Percentiles rank a stretch among this genome's conserved stretches.
phyloP scores from a whole-genome alignment of 1,140 invertebrate species.

The Brevipalpus yothersi region DNA sequence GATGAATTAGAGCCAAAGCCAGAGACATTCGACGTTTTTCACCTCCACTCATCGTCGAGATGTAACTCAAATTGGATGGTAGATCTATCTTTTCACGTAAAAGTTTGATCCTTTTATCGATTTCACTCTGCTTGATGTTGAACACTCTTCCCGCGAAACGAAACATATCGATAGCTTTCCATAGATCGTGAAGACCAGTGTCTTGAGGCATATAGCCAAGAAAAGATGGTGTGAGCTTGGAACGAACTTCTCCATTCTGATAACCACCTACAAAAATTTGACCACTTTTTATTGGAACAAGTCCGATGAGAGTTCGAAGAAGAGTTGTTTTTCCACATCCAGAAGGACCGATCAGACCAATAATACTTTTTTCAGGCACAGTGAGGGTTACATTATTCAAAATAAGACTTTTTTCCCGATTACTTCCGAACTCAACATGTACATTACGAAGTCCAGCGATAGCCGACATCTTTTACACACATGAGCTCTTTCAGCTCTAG shows the following conservation, averaged over 20 bases:
- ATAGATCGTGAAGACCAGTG: conserved; percentile 4
- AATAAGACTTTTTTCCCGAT: too few relatives aligned
- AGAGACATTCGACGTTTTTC: neutral
- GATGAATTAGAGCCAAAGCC: neutral
- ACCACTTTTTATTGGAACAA: neutral
- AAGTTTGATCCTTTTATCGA: neutral
- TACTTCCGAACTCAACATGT: too few relatives aligned
- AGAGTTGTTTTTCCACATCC: neutral
- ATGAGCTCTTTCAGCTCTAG: too few relatives aligned
- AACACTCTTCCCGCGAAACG: conserved; percentile 19
- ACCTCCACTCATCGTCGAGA: neutral
- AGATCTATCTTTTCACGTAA: neutral
- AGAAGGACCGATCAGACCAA: neutral
- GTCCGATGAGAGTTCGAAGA: neutral
- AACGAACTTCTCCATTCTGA: neutral
- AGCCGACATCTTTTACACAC: too few relatives aligned
- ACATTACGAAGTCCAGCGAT: too few relatives aligned
- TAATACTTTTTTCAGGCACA: neutral
- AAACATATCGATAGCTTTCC: conserved; percentile 19
- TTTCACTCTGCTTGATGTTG: conserved; percentile 15
- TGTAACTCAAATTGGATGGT: neutral
- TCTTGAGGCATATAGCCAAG: conserved; percentile 10
- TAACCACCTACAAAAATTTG: neutral
- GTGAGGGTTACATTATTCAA: neutral
- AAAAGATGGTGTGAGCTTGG: too few relatives aligned